Base-by-base conservation (phyloP, 64 coral and sea anemone species). In the Porites australiensis region DNA sequence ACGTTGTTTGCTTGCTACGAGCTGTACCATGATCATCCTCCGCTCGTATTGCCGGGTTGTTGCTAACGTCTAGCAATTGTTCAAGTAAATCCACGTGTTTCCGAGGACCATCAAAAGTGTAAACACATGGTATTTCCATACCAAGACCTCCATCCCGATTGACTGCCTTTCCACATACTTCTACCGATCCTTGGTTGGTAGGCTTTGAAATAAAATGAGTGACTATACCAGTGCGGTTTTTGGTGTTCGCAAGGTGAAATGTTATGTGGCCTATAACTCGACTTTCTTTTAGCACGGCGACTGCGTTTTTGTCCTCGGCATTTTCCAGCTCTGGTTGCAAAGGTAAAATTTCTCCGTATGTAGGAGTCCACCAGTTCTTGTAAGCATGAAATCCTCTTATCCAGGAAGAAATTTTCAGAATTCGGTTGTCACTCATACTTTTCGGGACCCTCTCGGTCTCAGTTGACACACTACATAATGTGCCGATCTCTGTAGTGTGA, bases 41-140 rank as follows among this genome's bases (percentile, higher is more conserved):
- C 75, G 75, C 75, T 77, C 75, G 75, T 77, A 77, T 77, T 77
- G 75, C 75, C 54, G 71, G 71, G 71, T 74, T 74, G 71, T 74
- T 74, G 27, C 27, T 37, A 37, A 37, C 27, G 27, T 37, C 27
- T 37, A 37, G 27, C 27, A 37, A 37, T 37, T 37, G 27, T 1
- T 87, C 50, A 52, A 87, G 83, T 87, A 87, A 87, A 87, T 87
- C 57, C 50, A 71, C 83, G 83, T 87, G 83, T 72, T 87, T 72
- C 59, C 83, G 63, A 43, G 87, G 71, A 88, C 87, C 87, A 88
- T 89, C 87, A 79, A 89, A 89, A 49, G 81, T 77, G 82, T 87
- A 60, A 70, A 92, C 90, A 92, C 81, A 77, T 66, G 90, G 90
- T 92, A 92, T 92, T 92, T 92, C 90, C 90, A 92, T 92, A 92